Percentiles rank a stretch among this genome's conserved stretches.
phyloP scores from a whole-genome alignment of 2,888 invertebrate genomes.

The Cephus runcator region DNA sequence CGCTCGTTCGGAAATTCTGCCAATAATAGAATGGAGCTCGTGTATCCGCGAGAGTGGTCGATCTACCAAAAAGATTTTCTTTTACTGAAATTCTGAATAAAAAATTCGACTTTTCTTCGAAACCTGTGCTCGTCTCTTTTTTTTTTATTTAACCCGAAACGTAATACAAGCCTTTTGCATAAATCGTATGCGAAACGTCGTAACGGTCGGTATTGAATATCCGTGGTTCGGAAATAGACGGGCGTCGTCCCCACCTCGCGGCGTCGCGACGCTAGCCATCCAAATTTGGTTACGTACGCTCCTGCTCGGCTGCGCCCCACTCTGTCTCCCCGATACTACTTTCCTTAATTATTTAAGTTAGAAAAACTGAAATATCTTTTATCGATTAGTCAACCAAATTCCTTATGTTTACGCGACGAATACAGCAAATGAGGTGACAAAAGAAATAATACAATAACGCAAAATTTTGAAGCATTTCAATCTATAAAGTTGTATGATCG shows the following conservation, averaged over 20 bases:
- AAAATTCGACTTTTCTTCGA: background rate
- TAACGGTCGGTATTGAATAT: slow-evolving; percentile 51
- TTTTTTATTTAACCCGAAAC: background rate
- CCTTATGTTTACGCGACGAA: too few species aligned
- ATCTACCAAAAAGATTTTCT: background rate
- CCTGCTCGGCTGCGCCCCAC: slow-evolving; percentile 51
- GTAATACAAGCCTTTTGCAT: background rate
- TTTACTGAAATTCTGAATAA: too few species aligned
- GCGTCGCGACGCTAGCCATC: slow-evolving; percentile 64
- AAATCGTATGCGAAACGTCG: background rate
- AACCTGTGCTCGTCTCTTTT: background rate
- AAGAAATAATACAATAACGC: too few species aligned
- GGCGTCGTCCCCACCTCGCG: slow-evolving; percentile 61
- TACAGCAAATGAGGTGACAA: too few species aligned
- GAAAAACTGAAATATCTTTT: too few species aligned
- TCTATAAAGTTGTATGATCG: too few species aligned
- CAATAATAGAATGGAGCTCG: background rate
- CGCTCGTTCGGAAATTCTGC: background rate
- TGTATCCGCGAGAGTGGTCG: background rate
- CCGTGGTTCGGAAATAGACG: slow-evolving; percentile 62
- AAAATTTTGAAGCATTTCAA: too few species aligned
- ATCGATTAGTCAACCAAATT: background rate
- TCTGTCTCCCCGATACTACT: too few species aligned
- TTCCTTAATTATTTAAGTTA: too few species aligned
- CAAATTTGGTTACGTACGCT: slow-evolving; percentile 72